Evolutionary conservation across 2,797 vertebrate genomes (phyloP).

Genomic region (Limosa lapponica): DNA sequence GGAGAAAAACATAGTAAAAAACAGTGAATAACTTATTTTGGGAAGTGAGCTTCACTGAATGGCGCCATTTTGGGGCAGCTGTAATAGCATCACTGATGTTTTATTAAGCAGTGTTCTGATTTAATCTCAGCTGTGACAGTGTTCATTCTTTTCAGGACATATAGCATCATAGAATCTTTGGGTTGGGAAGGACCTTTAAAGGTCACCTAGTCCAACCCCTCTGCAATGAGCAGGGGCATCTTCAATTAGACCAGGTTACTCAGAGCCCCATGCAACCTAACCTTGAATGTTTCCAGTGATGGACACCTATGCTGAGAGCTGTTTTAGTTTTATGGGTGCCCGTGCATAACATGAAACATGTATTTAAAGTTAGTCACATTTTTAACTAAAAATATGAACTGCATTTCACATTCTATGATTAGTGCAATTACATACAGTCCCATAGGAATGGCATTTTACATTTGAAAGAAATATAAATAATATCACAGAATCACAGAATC

Average conservation of each 20-base stretch:
- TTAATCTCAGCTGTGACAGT: conserved; percentile 5
- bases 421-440: background rate
- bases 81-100: background rate
- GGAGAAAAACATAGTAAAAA: background rate
- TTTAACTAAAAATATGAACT: background rate
- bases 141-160: background rate
- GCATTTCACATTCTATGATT: background rate
- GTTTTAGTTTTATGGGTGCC: background rate
- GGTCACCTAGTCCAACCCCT: background rate
- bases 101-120: conserved; percentile 6
- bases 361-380: background rate
- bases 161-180: background rate
- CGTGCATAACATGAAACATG: background rate
- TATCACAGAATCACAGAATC: too few species aligned
- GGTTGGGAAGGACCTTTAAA: background rate
- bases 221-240: background rate
- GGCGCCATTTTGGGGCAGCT: background rate
- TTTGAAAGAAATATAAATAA: background rate
- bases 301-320: background rate
- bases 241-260: background rate
- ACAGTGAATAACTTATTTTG: background rate
- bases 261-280: background rate
- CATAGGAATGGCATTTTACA: background rate
- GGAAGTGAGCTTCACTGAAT: background rate
- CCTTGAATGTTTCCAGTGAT: background rate